phyloP scores from a whole-genome alignment of 2,888 invertebrate genomes.

The Dynastes grantii region DNA sequence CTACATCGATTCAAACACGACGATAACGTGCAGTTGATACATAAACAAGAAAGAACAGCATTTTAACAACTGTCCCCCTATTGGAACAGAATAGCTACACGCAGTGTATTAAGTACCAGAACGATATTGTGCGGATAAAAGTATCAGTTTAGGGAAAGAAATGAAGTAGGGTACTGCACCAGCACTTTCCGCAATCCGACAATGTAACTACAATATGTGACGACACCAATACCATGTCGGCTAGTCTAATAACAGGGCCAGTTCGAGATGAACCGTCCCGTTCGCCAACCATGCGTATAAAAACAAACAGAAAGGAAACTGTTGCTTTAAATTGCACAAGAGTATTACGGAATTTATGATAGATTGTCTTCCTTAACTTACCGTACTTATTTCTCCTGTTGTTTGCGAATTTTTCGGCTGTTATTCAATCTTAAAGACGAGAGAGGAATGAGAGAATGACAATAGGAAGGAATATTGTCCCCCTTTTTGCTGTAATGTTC shows the following conservation, averaged over 20 bases:
- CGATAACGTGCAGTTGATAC: not conserved
- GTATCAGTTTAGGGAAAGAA: constrained; percentile 54
- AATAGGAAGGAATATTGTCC: constrained; percentile 7
- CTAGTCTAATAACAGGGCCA: constrained; percentile 41
- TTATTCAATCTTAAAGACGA: too few species aligned
- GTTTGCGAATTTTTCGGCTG: too few species aligned
- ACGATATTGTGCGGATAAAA: constrained; percentile 56
- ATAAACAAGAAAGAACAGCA: not conserved
- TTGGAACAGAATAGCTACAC: constrained; percentile 1
- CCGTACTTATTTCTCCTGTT: too few species aligned
- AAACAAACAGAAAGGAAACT: too few species aligned
- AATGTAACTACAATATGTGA: not conserved
- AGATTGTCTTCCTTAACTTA: too few species aligned
- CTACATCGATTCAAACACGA: not conserved
- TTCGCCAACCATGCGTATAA: not conserved
- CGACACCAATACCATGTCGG: constrained; percentile 19
- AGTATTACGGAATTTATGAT: too few species aligned
- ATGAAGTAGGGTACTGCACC: constrained; percentile 34
- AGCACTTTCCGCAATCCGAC: too few species aligned
- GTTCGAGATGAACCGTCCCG: not conserved
- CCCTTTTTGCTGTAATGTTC: not conserved
- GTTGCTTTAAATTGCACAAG: too few species aligned
- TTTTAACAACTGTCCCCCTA: constrained; percentile 1
- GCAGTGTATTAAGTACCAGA: constrained; percentile 15
- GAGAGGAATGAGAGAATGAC: not conserved